Percentiles rank a stretch among this genome's conserved stretches.
These are phyloP conservation scores for Labeo catla DNA, from an alignment of 2,113 vertebrate genomes.

Conservation along the genomic window DNA sequence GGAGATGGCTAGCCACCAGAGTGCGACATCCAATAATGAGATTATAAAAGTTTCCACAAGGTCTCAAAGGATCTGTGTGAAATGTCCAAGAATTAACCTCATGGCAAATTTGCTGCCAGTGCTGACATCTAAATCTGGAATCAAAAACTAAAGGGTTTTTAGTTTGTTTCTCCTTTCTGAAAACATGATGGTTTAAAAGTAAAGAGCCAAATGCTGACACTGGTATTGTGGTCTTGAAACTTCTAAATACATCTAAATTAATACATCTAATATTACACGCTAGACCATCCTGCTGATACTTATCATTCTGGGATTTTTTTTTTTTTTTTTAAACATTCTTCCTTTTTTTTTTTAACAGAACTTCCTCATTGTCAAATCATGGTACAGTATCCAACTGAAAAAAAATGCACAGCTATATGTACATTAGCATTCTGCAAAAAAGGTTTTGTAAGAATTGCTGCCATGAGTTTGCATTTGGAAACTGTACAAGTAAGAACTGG, in stretches of 20 bases:
- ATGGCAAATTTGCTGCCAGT: background rate
- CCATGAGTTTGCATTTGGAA: too few relatives aligned
- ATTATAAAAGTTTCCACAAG: conserved; percentile 27
- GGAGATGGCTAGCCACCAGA: background rate
- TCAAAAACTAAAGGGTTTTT: background rate
- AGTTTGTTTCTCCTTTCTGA: conserved; percentile 3
- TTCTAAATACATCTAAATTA: background rate
- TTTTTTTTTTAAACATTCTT: conserved; percentile 48
- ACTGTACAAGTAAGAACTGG: too few relatives aligned
- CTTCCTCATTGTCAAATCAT: conserved; percentile 43
- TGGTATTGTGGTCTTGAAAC: conserved; percentile 36
- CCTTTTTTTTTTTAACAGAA: conserved; percentile 50
- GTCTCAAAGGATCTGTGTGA: conserved; percentile 24
- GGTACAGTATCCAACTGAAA: background rate
- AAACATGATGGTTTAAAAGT: conserved; percentile 4
- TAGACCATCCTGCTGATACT: conserved; percentile 16
- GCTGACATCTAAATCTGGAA: background rate
- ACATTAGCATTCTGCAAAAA: too few relatives aligned
- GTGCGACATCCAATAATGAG: background rate
- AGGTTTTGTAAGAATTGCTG: too few relatives aligned
- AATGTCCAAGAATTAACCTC: background rate
- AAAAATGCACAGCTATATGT: background rate
- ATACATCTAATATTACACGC: conserved; percentile 26
- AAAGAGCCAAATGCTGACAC: conserved; percentile 54
- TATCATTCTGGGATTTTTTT: background rate